Conservation (phyloP, 2,113 vertebrate species). For the Leptocoma aspasia region DNA sequence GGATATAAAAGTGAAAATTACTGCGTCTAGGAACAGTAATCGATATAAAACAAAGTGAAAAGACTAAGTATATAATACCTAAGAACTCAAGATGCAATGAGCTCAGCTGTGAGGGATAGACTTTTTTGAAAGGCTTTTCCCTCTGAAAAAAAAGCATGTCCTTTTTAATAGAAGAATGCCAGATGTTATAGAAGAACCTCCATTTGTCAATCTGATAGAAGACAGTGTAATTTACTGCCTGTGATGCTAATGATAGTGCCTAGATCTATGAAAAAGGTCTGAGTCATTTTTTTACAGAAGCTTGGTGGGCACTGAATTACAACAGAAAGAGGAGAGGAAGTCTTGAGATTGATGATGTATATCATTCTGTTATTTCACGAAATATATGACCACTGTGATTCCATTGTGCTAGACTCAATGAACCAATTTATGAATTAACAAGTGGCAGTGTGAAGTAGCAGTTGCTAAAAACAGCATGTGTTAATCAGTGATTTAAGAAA, state of each 20-base stretch:
- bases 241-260: not conserved
- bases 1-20: not conserved
- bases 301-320: not conserved
- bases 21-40: not conserved
- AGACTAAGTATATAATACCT: not conserved
- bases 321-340: not conserved
- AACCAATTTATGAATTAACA: not conserved
- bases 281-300: conserved; percentile 14
- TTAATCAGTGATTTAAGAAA: not conserved
- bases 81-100: not conserved
- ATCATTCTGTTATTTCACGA: not conserved
- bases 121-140: conserved; percentile 29
- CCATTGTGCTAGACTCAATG: not conserved
- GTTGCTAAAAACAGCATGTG: not conserved
- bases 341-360: not conserved
- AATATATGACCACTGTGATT: not conserved
- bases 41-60: not conserved
- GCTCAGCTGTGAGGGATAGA: not conserved
- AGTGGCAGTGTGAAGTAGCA: not conserved
- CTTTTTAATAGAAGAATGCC: conserved; percentile 22
- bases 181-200: conserved; percentile 39
- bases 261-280: not conserved
- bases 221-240: conserved; percentile 30
- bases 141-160: not conserved
- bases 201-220: conserved; percentile 45